A percentile compares a stretch with the other conserved stretches of the same genome.
Conservation (phyloP, 2,113 vertebrate genomes). For the Mastomys natalensis region DNA sequence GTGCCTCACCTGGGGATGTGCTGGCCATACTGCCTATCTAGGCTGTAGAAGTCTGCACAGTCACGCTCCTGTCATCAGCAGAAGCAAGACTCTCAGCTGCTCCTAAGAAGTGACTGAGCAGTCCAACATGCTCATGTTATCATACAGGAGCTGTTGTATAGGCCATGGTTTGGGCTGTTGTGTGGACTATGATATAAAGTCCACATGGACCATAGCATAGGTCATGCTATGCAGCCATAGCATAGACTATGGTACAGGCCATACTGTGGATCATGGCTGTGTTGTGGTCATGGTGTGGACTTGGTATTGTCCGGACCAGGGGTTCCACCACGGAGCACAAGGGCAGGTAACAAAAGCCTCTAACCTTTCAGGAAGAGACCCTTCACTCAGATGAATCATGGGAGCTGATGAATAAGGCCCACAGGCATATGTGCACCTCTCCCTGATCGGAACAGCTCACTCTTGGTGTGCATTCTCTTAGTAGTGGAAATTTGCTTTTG, state of each 20-base stretch:
- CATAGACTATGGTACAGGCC: not conserved
- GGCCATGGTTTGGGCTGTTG: not conserved
- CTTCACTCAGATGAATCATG: not conserved
- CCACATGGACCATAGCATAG: not conserved
- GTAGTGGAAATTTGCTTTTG: not conserved
- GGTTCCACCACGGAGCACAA: not conserved
- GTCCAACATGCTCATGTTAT: fast-evolving
- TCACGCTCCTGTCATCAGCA: too few relatives aligned
- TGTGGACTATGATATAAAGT: not conserved
- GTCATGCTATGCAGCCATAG: not conserved
- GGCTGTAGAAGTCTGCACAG: not conserved
- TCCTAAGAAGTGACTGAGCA: not conserved
- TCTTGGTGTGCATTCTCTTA: not conserved
- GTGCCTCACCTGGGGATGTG: too few relatives aligned
- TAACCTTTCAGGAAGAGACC: not conserved
- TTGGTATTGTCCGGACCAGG: not conserved
- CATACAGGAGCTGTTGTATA: not conserved
- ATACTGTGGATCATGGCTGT: too few relatives aligned
- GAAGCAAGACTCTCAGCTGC: not conserved
- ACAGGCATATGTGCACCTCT: not conserved
- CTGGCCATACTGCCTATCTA: too few relatives aligned
- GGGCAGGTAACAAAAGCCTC: not conserved
- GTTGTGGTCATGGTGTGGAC: not conserved
- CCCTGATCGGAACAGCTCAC: not conserved
- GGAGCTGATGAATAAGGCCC: not conserved